Conservation (phyloP, 1,140 invertebrate species). For the Caenorhabditis remanei region DNA sequence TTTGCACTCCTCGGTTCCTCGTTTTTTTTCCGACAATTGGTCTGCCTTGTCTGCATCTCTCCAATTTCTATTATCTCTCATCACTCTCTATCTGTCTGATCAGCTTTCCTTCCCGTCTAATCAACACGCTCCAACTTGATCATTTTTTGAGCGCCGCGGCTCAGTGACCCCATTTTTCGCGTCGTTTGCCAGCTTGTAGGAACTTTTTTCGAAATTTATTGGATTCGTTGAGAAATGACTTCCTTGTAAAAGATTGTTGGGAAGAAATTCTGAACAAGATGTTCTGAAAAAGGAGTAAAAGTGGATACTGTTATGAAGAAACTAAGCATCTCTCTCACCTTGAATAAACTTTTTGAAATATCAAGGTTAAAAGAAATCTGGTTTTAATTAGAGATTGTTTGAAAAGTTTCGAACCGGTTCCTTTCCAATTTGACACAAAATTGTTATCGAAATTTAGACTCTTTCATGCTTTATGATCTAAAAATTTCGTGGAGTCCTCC, state of each 20-base stretch:
- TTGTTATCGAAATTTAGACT: too few species aligned
- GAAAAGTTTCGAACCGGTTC: too few species aligned
- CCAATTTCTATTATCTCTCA: neutral
- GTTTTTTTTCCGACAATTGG: constrained; percentile 34
- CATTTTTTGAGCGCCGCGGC: constrained; percentile 47
- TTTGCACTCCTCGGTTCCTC: constrained; percentile 14
- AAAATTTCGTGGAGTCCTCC: too few species aligned
- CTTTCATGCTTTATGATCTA: too few species aligned
- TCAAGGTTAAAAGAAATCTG: too few species aligned
- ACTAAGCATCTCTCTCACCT: too few species aligned
- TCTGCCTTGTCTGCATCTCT: constrained; percentile 10
- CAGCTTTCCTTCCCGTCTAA: constrained; percentile 21
- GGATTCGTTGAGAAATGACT: neutral
- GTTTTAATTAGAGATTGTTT: too few species aligned
- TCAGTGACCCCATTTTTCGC: constrained; percentile 22
- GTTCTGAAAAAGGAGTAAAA: too few species aligned
- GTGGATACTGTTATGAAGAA: too few species aligned
- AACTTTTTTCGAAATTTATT: constrained; percentile 6
- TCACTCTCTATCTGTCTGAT: neutral
- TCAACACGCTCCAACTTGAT: constrained; percentile 52
- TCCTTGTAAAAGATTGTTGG: neutral
- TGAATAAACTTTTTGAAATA: too few species aligned
- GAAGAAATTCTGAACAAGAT: too few species aligned
- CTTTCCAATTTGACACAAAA: too few species aligned
- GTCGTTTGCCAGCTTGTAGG: neutral